Evolutionary conservation across 2,888 invertebrate genomes (phyloP).

Genomic region (Eristalis tenax): DNA sequence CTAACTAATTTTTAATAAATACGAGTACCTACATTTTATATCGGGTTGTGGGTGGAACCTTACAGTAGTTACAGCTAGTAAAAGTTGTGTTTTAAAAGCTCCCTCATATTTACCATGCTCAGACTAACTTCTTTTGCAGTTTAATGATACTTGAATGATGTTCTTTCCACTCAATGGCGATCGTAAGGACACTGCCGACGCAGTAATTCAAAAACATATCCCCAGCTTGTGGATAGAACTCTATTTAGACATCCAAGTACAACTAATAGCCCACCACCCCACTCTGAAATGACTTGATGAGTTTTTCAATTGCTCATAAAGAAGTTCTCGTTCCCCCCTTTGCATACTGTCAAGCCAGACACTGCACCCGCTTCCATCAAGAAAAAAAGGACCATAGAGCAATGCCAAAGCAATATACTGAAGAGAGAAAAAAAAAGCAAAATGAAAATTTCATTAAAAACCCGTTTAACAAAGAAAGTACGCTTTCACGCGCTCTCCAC

Average conservation of each 20-base stretch:
- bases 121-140: too few species aligned
- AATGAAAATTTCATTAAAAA: slow-evolving; percentile 64
- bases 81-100: too few species aligned
- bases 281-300: slow-evolving; percentile 52
- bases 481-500: slow-evolving; percentile 41
- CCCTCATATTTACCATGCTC: too few species aligned
- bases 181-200: background rate
- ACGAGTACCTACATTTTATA: too few species aligned
- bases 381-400: slow-evolving; percentile 24
- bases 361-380: background rate
- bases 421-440: slow-evolving; percentile 1
- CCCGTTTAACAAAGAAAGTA: slow-evolving; percentile 50
- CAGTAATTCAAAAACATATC: background rate
- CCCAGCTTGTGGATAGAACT: background rate
- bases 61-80: too few species aligned
- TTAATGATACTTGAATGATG: too few species aligned
- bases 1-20: too few species aligned
- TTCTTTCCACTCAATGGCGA: too few species aligned
- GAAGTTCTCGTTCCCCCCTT: slow-evolving; percentile 28
- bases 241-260: background rate
- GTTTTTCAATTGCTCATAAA: slow-evolving; percentile 47
- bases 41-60: too few species aligned
- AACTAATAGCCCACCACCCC: slow-evolving; percentile 8
- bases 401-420: background rate
- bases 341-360: slow-evolving; percentile 42